Evolutionary conservation across 2,797 vertebrate genomes (phyloP).

Genomic region (Hafferia zeledoni): DNA sequence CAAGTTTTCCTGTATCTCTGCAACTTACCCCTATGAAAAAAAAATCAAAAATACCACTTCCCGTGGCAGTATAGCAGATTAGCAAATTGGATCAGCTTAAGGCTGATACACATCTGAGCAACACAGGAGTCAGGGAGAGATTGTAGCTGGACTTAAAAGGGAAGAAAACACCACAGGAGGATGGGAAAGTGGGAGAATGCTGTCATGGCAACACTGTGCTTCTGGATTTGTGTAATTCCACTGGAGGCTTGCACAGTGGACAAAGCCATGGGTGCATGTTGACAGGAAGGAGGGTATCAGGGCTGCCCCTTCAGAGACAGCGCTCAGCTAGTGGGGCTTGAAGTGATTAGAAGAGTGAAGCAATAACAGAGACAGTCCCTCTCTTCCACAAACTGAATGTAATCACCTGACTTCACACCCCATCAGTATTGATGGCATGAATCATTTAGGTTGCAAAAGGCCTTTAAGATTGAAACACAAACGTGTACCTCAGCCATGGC

Average conservation of each 20-base stretch:
- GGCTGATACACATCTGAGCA: not conserved
- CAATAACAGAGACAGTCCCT: not conserved
- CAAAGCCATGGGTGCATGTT: not conserved
- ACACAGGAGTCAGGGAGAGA: not conserved
- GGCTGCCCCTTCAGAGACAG: not conserved
- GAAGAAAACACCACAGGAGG: not conserved
- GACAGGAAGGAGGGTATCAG: not conserved
- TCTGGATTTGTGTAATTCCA: not conserved
- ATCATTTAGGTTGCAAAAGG: not conserved
- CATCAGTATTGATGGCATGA: not conserved
- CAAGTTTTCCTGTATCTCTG: not conserved
- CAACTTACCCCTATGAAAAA: not conserved
- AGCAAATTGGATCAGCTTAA: not conserved
- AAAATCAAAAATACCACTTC: not conserved
- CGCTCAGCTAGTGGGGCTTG: not conserved
- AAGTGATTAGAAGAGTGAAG: not conserved
- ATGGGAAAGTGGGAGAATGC: not conserved
- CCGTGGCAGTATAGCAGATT: not conserved
- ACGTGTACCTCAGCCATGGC: not conserved
- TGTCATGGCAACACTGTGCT: not conserved
- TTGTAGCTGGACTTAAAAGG: not conserved
- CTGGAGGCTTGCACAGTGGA: accelerated
- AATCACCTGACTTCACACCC: not conserved
- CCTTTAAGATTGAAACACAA: not conserved
- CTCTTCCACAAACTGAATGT: not conserved